These are phyloP conservation scores for Pipistrellus nathusii DNA, from an alignment of 2,797 vertebrate species.

Conservation along the genomic window DNA sequence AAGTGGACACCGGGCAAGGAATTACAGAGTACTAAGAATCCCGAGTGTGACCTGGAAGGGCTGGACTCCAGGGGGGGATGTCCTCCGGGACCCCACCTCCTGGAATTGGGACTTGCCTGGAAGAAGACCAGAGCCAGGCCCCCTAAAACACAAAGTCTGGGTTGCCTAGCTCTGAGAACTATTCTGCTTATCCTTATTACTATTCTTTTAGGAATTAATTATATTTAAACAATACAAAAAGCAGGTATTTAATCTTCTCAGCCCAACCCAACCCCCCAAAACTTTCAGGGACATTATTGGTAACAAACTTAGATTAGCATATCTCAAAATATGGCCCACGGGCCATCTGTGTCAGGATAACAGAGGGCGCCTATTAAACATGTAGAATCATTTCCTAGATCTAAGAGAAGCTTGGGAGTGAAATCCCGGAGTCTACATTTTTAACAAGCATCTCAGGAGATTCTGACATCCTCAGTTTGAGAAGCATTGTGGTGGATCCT, in stretches of 20 bases:
- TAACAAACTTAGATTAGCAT: background rate
- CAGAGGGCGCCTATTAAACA: background rate
- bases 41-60: background rate
- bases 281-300: background rate
- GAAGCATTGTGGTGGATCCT: conserved; percentile 7
- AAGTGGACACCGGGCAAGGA: background rate
- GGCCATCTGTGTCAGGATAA: conserved; percentile 14
- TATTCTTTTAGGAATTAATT: conserved; percentile 24
- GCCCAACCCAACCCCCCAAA: background rate
- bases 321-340: conserved; percentile 16
- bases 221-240: conserved; percentile 33
- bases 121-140: background rate
- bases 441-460: conserved; percentile 13
- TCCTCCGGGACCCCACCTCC: background rate
- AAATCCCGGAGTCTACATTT: background rate
- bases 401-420: background rate
- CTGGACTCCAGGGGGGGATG: background rate
- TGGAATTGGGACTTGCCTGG: background rate
- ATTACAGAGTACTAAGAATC: background rate
- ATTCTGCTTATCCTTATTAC: background rate
- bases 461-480: background rate
- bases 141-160: background rate
- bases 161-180: background rate
- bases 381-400: background rate
- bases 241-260: background rate